phyloP scores from a whole-genome alignment of 1,140 invertebrate genomes.

The Pristionchus pacificus region DNA sequence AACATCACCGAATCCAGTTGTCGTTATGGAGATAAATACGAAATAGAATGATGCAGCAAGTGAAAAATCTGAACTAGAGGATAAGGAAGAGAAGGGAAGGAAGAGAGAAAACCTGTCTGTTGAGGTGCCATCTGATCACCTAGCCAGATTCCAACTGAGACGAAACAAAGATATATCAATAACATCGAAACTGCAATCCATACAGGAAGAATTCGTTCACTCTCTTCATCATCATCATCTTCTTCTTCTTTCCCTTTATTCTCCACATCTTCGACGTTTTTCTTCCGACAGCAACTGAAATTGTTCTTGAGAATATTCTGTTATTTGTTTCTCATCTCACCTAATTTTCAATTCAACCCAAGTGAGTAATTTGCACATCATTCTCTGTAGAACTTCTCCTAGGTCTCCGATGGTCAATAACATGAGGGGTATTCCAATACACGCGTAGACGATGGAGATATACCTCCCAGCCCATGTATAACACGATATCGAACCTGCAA shows the following conservation, averaged over 20 bases:
- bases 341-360: no score
- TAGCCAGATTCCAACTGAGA: constrained; percentile 18
- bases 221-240: constrained; percentile 8
- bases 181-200: constrained; percentile 25
- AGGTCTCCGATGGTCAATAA: no score
- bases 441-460: no score
- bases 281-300: no score
- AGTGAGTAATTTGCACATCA: no score
- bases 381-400: no score
- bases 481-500: no score
- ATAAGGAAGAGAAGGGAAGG: not conserved
- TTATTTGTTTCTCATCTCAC: no score
- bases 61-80: constrained; percentile 7
- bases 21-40: constrained; percentile 31
- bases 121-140: constrained; percentile 17
- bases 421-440: no score
- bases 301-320: no score
- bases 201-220: constrained; percentile 15
- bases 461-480: no score
- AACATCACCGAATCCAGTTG: constrained; percentile 31
- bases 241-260: not conserved
- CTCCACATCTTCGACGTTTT: no score
- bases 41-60: constrained; percentile 22
- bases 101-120: not conserved
- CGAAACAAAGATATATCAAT: constrained; percentile 16